These are phyloP conservation scores for Chaenodraco wilsoni DNA, from an alignment of 2,797 vertebrate species.

Conservation along the genomic window DNA sequence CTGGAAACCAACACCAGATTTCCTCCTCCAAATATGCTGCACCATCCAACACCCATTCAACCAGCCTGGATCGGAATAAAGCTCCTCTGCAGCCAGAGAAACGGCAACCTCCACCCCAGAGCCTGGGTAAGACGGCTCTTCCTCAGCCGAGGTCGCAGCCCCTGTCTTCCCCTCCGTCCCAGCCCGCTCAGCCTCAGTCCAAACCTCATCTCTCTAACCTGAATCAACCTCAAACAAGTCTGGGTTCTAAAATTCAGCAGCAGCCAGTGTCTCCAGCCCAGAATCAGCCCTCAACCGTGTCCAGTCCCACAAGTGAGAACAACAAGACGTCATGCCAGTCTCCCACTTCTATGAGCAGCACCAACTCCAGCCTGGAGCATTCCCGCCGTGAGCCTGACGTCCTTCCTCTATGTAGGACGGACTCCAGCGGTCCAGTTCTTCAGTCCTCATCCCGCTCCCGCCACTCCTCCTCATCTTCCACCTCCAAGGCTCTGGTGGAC, in stretches of 20 bases:
- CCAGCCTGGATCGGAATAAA: conserved; percentile 68
- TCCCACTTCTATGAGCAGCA: conserved; percentile 70
- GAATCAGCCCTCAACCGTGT: conserved; percentile 64
- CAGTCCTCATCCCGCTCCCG: conserved; percentile 85
- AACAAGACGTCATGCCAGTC: conserved; percentile 72
- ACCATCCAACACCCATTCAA: conserved; percentile 46
- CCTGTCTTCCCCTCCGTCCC: conserved; percentile 50
- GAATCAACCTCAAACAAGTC: conserved; percentile 57
- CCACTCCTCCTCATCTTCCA: conserved; percentile 87
- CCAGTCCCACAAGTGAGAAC: conserved; percentile 60
- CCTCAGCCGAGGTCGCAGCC: conserved; percentile 48
- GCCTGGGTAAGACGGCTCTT: conserved; percentile 39
- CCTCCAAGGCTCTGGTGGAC: conserved; percentile 82
- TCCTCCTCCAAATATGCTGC: conserved; percentile 72
- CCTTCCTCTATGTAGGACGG: conserved; percentile 89
- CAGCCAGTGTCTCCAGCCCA: conserved; percentile 23
- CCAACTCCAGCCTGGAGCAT: conserved; percentile 80
- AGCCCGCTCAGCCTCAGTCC: conserved; percentile 55
- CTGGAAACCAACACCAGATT: conserved; percentile 69
- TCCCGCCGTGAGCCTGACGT: conserved; percentile 87
- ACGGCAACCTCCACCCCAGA: conserved; percentile 53
- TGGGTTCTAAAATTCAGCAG: conserved; percentile 49
- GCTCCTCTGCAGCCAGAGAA: conserved; percentile 63
- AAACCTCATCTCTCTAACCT: conserved; percentile 51
- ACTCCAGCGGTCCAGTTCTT: conserved; percentile 87